phyloP scores from a whole-genome alignment of 2,797 vertebrate species.

The Acomys russatus region DNA sequence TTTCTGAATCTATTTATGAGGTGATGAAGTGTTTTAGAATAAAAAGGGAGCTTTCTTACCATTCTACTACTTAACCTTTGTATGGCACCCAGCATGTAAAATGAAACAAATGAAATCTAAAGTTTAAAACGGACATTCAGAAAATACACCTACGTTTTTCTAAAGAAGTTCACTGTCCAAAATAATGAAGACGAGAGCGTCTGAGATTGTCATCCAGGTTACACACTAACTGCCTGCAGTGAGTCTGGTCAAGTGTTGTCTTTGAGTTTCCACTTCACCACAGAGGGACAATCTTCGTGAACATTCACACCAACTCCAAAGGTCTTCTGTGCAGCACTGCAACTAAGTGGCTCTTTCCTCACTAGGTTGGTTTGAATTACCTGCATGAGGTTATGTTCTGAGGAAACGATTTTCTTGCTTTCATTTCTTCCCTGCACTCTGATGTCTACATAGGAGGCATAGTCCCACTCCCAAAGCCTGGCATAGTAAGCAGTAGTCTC shows the following conservation, averaged over 20 bases:
- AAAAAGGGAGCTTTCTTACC: background rate
- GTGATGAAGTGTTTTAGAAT: background rate
- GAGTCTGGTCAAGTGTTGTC: background rate
- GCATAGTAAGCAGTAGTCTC: background rate
- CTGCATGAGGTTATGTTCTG: background rate
- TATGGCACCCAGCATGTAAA: background rate
- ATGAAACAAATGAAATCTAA: background rate
- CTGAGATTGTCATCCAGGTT: background rate
- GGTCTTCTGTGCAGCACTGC: background rate
- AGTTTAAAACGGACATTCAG: background rate
- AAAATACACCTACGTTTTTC: slow-evolving; percentile 21
- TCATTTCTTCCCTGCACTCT: background rate
- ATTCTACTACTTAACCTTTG: slow-evolving; percentile 29
- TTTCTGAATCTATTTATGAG: slow-evolving; percentile 9
- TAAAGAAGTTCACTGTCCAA: background rate
- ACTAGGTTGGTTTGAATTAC: background rate
- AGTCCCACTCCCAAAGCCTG: background rate
- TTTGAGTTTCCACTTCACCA: background rate
- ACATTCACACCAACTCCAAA: background rate
- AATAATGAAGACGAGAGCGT: background rate
- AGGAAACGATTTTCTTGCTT: background rate
- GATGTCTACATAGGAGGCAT: background rate
- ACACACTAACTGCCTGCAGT: background rate
- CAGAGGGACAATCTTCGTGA: background rate
- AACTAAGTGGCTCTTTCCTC: background rate